Base-by-base conservation (phyloP, 2,113 vertebrate genomes). In the Synodontis membranacea region DNA sequence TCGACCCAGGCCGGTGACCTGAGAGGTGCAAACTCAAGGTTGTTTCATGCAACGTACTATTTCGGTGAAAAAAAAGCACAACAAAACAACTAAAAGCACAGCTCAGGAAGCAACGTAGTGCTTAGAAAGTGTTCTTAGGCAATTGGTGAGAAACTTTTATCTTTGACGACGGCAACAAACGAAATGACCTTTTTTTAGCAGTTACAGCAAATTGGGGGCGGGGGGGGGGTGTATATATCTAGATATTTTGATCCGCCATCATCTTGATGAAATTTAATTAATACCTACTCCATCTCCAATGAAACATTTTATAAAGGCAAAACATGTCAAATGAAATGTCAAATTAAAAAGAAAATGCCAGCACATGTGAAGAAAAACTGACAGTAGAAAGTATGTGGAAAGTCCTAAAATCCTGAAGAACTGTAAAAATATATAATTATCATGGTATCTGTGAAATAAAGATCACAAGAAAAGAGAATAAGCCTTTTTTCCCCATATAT, bases 1-100 rank as follows among this genome's bases (percentile, higher is more conserved):
- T 50, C 37, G 85, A 84, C 72, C 88, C 42, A 15, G 76, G 34
- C 34, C 5, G 21, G 28, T 52, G 31, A 66, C 75, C 75, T 42
- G 58, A 39, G 56, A 78, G 12, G 31, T 34, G 23, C 23, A 39
- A 78, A 85, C 46, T 39, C 60, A 19, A 75, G 82, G 64, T 28
- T 83, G 56, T 37, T 76, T 46, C 6, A 42, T 58, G 84, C 37
- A 62, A 50, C 6, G 12, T 42, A 39, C 17, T 46, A 78, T 48
- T 62, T 54, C 9, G 48, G 42, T 14, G 10, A 50, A 54, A 50
- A 78, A 60, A 64, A 10, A 78, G 52, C 39, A 46, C 58, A 39
- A 37, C n/a, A 78, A 21, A 50, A 46, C 31, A 64, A 66, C n/a
- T 44, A 14, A 64, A 48, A 44, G 28, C 19, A 66, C 44, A 50